Conservation (phyloP, 2,113 vertebrate genomes). For the Pristiophorus japonicus region DNA sequence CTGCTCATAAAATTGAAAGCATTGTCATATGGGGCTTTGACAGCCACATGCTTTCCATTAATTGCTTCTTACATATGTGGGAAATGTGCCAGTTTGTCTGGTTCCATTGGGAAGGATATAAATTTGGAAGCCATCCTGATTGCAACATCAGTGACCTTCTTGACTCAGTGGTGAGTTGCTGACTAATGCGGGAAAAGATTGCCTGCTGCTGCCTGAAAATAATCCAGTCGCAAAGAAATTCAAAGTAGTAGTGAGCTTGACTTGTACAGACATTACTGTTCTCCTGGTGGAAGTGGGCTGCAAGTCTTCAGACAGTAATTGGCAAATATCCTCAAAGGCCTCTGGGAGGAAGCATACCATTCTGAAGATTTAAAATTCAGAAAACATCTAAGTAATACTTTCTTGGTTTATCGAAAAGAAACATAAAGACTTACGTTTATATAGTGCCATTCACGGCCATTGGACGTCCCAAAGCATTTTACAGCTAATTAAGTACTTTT, state of each 20-base stretch:
- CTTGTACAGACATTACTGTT: background rate
- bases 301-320: background rate
- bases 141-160: background rate
- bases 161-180: background rate
- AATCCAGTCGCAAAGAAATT: background rate
- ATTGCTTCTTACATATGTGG: background rate
- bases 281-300: background rate
- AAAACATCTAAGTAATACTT: too few species aligned
- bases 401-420: too few species aligned
- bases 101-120: background rate
- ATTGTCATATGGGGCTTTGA: background rate
- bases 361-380: too few species aligned
- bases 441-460: too few species aligned
- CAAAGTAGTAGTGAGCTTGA: background rate
- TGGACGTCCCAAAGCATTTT: too few species aligned
- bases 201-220: background rate
- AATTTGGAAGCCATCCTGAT: background rate
- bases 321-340: background rate
- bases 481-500: too few species aligned
- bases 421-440: too few species aligned
- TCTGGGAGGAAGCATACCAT: background rate
- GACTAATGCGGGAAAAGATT: too few species aligned
- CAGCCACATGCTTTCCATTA: background rate
- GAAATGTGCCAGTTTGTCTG: background rate
- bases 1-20: background rate